Evolutionary conservation across 2,888 invertebrate species (phyloP), one percentile per base, ranked within the genome.

Genomic region (Physocephala rufipes): DNA sequence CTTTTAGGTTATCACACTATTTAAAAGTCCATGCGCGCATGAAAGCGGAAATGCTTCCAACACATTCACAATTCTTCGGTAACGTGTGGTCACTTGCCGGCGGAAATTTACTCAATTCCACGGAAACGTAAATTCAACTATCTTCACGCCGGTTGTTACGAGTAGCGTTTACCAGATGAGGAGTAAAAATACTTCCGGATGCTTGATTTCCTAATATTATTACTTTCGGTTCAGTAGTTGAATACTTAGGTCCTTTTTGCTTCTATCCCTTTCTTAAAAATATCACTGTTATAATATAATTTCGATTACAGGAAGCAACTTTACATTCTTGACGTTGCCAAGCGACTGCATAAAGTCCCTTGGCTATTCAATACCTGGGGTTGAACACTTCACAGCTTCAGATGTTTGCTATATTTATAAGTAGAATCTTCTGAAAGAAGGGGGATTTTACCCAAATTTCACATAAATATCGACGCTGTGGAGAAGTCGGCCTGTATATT

Each of bases 291-390:
- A 80, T 78, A 79, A 80, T 80, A 81, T 82, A 82, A 80, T 78
- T 82, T 78, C 76, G 77, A 78, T 76, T 77, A 82, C 81, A 81
- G 82, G 83, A 80, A 82, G 82, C 80, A 78, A 74, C 84, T 85
- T 84, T 83, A 82, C 84, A 79, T 82, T 81, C 80, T 79, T 82
- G 83, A 82, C 79, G 83, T 82, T 83, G 81, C 79, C 81, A 80
- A 82, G 79, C 85, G 82, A 85, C 82, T 84, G 84, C 84, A 83
- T 81, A 81, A 81, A 83, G 85, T 85, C 86, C 86, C 80, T 85
- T 82, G 86, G 86, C 86, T 82, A 86, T 86, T 81, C 80, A 83
- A 82, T 82, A 84, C 86, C 86, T 84, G 85, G 84, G 84, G 86
- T 85, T 84, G 84, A 83, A 82, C 82, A 80, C 82, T 82, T 82